Conservation (phyloP, 2,113 vertebrate genomes). For the Piprites chloris region DNA sequence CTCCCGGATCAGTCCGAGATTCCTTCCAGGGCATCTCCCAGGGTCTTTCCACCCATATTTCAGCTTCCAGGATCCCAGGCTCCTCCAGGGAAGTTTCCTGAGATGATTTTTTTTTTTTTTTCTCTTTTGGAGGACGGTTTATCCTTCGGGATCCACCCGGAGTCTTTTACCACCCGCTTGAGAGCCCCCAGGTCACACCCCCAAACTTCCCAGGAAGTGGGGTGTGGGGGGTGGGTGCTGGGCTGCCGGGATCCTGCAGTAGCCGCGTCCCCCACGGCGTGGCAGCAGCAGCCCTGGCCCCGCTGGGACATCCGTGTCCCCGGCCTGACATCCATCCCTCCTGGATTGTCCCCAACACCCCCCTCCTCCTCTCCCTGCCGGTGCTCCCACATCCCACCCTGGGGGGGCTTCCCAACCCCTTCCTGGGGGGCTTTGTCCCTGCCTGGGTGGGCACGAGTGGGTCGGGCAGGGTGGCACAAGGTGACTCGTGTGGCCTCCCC, state of each 20-base stretch:
- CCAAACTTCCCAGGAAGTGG: fast-evolving
- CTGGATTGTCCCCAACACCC: background rate
- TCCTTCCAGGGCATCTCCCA: background rate
- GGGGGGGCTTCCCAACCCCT: fast-evolving
- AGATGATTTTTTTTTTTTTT: background rate
- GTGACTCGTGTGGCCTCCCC: background rate
- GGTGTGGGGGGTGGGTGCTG: no score
- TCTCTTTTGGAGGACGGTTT: background rate
- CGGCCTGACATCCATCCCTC: fast-evolving
- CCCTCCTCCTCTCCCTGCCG: background rate
- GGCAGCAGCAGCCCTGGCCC: background rate
- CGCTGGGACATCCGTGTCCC: fast-evolving
- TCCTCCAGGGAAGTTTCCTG: background rate
- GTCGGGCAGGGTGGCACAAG: background rate
- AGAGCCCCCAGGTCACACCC: fast-evolving
- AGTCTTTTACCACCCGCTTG: fast-evolving
- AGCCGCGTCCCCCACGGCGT: background rate
- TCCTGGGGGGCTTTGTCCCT: background rate
- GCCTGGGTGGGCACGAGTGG: fast-evolving
- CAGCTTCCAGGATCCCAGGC: background rate
- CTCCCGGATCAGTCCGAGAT: background rate
- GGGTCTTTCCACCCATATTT: background rate
- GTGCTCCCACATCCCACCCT: background rate
- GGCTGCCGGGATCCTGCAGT: background rate
- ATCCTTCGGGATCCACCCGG: background rate